phyloP scores from a whole-genome alignment of 37 sponge, comb jelly and placozoan species.

The Halichondria panicea region DNA sequence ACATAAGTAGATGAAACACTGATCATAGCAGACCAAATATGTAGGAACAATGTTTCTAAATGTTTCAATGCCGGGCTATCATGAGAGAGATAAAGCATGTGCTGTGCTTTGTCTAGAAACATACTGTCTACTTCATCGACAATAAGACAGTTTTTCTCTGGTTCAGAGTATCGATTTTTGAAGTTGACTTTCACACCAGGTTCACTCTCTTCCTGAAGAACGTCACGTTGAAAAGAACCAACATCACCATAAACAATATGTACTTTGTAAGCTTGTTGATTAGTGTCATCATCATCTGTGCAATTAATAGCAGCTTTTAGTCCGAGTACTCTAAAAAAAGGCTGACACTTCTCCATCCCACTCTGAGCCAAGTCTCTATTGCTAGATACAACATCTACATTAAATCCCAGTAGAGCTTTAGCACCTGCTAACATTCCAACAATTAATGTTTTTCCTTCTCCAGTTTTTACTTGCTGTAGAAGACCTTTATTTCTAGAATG shows the following conservation, averaged over 20 bases:
- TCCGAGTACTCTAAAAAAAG: not conserved
- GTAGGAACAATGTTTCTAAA: not conserved
- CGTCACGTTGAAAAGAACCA: conserved; percentile 11
- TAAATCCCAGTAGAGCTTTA: not conserved
- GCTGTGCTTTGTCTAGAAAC: conserved; percentile 4
- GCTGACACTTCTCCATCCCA: not conserved
- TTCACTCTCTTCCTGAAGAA: not conserved
- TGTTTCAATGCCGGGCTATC: not conserved
- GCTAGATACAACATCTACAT: conserved; percentile 10
- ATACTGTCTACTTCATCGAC: conserved; percentile 19
- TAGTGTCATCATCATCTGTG: not conserved
- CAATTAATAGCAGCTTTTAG: not conserved
- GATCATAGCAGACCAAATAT: conserved; percentile 1
- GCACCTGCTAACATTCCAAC: not conserved
- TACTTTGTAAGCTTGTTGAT: not conserved
- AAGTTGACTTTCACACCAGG: not conserved
- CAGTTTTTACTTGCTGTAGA: conserved; percentile 12
- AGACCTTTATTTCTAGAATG: too few relatives aligned
- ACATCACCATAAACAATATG: conserved; percentile 16
- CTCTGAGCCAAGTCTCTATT: not conserved
- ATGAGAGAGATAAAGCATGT: conserved; percentile 11
- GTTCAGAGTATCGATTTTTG: not conserved
- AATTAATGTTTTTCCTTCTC: conserved; percentile 14
- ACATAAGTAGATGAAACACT: too few relatives aligned
- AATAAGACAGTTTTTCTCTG: not conserved